Percentiles rank a stretch among this genome's conserved stretches.
phyloP scores from a whole-genome alignment of 2,113 vertebrate genomes.

The Oenanthe oenanthe region DNA sequence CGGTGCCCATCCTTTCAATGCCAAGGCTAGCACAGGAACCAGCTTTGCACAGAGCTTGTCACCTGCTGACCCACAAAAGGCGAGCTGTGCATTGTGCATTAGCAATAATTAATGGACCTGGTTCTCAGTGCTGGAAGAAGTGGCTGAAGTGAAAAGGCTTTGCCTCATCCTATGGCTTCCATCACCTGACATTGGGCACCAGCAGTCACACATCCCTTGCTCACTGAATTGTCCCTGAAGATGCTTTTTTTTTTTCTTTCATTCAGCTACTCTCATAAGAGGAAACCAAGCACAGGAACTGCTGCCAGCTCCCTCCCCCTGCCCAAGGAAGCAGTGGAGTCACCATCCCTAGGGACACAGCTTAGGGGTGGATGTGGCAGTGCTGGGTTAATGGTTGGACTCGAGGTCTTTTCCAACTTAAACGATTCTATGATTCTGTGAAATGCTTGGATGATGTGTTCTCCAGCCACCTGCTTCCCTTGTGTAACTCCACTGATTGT shows the following conservation, averaged over 20 bases:
- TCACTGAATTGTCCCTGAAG: background rate
- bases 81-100: background rate
- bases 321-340: background rate
- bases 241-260: background rate
- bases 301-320: background rate
- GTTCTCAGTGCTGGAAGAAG: background rate
- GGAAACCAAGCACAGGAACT: background rate
- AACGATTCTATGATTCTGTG: accelerated
- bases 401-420: background rate
- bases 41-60: background rate
- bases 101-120: background rate
- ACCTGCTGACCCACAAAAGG: background rate
- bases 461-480: background rate
- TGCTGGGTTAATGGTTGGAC: background rate
- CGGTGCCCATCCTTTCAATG: background rate
- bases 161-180: background rate
- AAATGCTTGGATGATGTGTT: background rate
- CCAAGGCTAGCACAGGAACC: background rate
- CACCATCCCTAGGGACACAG: background rate
- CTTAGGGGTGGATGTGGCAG: background rate
- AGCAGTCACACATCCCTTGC: background rate
- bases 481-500: background rate
- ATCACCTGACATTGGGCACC: accelerated
- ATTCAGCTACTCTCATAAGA: background rate
- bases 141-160: background rate